Base-by-base conservation (phyloP, 2,797 vertebrate genomes). In the Lepilemur ruficaudatus region DNA sequence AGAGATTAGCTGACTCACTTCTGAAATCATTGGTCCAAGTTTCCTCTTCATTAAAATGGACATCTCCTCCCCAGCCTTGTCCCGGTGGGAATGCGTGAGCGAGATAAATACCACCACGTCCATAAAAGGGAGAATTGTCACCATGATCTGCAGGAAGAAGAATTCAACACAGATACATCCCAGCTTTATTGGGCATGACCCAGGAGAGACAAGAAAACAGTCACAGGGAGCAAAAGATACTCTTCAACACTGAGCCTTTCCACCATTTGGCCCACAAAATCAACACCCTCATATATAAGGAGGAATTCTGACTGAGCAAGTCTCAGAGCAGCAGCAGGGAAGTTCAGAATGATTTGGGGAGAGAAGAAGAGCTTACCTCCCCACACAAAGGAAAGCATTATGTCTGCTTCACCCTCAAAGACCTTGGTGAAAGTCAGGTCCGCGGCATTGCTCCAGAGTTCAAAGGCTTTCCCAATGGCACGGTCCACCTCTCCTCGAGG, bases 101-200 rank as follows among this genome's bases (percentile, higher is more conserved):
- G 2, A 75, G 46, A 4, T 20, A 23, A 57, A 23, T 4, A 57
- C 28, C 11, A 32, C 97, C 65, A 35, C 98, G 99, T 38, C 99
- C 99, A 96, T 99, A 99, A 73, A 99, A 99, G 61, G 99, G 99
- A 82, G 98, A 99, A 97, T 99, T 99, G 93, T 99, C 99, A 20
- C 9, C 15, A 0, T 99, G 99, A 94, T 98, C 99, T 99, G 55
- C 94, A 90, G 92, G 4, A 14, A 93, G 90, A 79, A 91, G 9
- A 11, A 94, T 48, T 28, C 0, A 65, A 9, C 89, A 41, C 50
- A 83, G 79, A n/a, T 9, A 96, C 23, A 41, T 76, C 17, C 67
- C 61, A 3, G 3, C 4, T 98, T 97, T 93, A 96, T 59, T 25
- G 48, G 59, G 35, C 38, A 22, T 87, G 80, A 99, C 46, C 25